Evolutionary conservation across 2,797 vertebrate species (phyloP), one percentile per base, ranked within the genome.

Genomic region (Scolopax rusticola): DNA sequence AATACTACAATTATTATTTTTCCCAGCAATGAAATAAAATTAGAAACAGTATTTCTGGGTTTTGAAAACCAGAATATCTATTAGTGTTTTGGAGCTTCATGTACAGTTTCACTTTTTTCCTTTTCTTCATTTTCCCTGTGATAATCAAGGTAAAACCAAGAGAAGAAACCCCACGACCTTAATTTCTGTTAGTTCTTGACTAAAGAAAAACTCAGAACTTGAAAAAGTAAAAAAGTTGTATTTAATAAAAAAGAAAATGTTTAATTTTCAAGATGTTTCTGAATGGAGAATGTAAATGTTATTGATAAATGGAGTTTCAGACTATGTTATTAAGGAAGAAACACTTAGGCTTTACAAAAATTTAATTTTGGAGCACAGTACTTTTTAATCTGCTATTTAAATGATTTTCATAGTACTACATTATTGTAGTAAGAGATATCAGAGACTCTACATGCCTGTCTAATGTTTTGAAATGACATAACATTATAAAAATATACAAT

Each of bases 141-240:
- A 51, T 21, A 70, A 84, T 15, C 43, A 80, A 20, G 3, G 15
- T 16, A 53, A 76, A 74, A 64, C 7, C 63, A 38, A 4, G 3
- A 2, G 64, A 79, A 79, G 20, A 9, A 13, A 1, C 0, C 1
- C 45, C 36, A 36, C 36, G 8, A 43, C 16, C 7, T 45, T 4
- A 33, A 33, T 67, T 85, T 77, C 33, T 59, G 2, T 53, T 23
- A 56, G 13, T 57, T 69, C 11, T 41, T 83, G 12, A 33, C 30
- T 56, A 30, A 77, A 81, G 24, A 56, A 68, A 60, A 60, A 54
- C 19, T 57, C 71, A 59, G 32, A 69, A n/a, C 19, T 40, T 70
- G 27, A 64, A 54, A 61, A 68, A 30, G 4, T 43, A 21, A 56
- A 75, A 51, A 25, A 15, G 15, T 16, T 61, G 14, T 59, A 21